Conservation (phyloP, 2,797 vertebrate species). For the Acropternis orthonyx region DNA sequence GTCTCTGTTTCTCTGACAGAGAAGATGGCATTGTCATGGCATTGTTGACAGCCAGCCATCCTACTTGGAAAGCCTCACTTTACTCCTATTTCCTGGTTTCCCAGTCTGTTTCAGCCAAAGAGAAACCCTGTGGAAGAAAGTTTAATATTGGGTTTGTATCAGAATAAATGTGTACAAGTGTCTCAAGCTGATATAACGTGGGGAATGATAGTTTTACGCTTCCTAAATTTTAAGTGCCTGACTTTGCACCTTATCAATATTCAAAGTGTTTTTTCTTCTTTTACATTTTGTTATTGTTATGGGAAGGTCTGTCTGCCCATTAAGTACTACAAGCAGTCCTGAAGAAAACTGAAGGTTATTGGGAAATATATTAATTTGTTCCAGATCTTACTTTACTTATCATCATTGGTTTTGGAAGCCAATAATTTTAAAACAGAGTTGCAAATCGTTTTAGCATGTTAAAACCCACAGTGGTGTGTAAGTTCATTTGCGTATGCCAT, state of each 20-base stretch:
- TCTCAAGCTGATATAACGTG: not conserved
- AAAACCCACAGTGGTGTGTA: conserved; percentile 1
- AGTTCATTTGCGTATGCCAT: not conserved
- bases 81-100: not conserved
- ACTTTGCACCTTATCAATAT: conserved; percentile 7
- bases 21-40: not conserved
- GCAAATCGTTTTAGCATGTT: conserved; percentile 42
- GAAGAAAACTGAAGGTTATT: not conserved
- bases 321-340: not conserved
- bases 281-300: not conserved
- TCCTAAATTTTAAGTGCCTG: not conserved
- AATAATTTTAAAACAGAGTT: conserved; percentile 18
- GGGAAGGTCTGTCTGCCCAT: not conserved
- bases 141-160: not conserved
- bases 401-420: not conserved
- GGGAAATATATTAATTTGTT: conserved; percentile 50
- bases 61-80: not conserved
- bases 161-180: not conserved
- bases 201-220: not conserved
- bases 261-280: not conserved
- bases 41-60: not conserved
- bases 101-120: not conserved
- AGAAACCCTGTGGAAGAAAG: not conserved
- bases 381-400: conserved; percentile 45
- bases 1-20: not conserved